Evolutionary conservation across 2,113 vertebrate species (phyloP), one percentile per base, ranked within the genome.

Genomic region (Danio rerio): DNA sequence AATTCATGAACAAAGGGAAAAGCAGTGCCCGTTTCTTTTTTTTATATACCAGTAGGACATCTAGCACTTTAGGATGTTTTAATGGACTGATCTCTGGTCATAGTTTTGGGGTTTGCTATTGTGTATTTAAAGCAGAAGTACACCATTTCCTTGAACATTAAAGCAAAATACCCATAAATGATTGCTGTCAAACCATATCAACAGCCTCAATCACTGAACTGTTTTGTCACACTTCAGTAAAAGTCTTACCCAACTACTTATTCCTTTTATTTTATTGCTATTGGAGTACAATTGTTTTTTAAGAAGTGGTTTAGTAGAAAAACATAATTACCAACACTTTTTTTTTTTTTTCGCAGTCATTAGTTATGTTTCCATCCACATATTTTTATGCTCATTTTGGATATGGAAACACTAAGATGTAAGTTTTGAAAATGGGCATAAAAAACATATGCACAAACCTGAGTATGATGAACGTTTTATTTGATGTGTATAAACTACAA

Each of bases 1-100:
- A 31, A 6, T 50, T 21, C 13, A 63, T 63, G 56, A 63, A n/a
- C 6, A 63, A 77, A 50, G 75, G 75, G 59, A 63, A 50, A 63
- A 16, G 11, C 7, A 47, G 5, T 20, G 5, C n/a, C 45, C 2
- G 4, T 15, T 12, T 21, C 18, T 77, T 63, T 40, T n/a, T n/a
- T n/a, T n/a, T n/a, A n/a, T 50, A 63, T 77, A 16, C 42, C 31
- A 31, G 31, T 9, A 18, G 52, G 53, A 56, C 16, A 10, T 9
- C 13, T 43, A 2, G 2, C 20, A 31, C 21, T 71, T 71, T 31
- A 71, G 47, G 20, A 52, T 15, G 43, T 69, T 58, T 74, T 43
- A 42, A 74, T 59, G 20, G 18, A 71, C 18, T 7, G 10, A 70
- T 11, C n/a, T 11, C 15, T 4, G 7, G 21, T 13, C 20, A 43